Percentiles rank a stretch among this genome's conserved stretches.
Evolutionary conservation across 2,888 invertebrate species (phyloP).

Genomic region (Phorcus lineatus): DNA sequence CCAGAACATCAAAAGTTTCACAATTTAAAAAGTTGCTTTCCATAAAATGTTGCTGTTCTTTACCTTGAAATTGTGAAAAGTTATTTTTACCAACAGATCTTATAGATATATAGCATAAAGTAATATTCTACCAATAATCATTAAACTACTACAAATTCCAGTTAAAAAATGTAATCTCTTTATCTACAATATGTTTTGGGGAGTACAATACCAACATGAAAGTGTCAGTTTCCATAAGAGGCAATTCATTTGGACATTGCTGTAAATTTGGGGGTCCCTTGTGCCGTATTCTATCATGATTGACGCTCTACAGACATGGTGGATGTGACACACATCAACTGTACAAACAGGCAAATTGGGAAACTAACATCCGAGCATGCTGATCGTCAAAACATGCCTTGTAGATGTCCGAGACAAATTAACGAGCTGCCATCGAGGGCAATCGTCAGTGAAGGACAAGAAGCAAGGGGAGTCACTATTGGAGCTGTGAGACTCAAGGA

Average conservation of each 20-base stretch:
- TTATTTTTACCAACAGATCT: too few species aligned
- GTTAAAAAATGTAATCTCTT: too few species aligned
- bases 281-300: background rate
- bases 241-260: background rate
- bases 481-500: background rate
- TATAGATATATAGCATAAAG: too few species aligned
- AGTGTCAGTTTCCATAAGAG: background rate
- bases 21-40: too few species aligned
- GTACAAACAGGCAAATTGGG: constrained; percentile 18
- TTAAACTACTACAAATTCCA: too few species aligned
- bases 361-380: constrained; percentile 16
- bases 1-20: too few species aligned
- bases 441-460: constrained; percentile 5
- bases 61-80: too few species aligned
- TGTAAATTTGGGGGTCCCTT: background rate
- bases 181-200: too few species aligned
- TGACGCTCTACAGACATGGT: constrained; percentile 3
- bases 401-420: constrained; percentile 19
- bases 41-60: too few species aligned
- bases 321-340: constrained; percentile 1
- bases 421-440: constrained; percentile 9
- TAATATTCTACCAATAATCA: too few species aligned
- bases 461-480: background rate
- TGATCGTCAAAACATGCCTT: constrained; percentile 20
- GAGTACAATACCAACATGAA: background rate